Evolutionary conservation across 2,888 invertebrate species (phyloP).

Genomic region (Caenorhabditis sp.): DNA sequence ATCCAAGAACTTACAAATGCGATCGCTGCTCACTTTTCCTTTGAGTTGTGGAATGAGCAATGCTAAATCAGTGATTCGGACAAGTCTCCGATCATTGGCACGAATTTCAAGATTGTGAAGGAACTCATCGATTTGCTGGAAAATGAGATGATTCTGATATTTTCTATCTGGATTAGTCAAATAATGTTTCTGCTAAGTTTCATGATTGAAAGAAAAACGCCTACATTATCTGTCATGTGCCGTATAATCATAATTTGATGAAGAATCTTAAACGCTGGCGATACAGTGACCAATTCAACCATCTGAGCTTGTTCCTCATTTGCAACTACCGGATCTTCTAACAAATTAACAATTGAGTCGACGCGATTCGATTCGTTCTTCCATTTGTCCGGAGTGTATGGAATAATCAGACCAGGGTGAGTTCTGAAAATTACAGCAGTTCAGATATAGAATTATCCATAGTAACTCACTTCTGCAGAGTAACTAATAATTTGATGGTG

Average conservation of each 20-base stretch:
- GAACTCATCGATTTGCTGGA: background rate
- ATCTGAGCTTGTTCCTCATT: background rate
- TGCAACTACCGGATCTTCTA: slow-evolving; percentile 6
- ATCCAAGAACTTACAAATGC: slow-evolving; percentile 9
- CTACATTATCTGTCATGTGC: background rate
- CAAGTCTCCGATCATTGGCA: slow-evolving; percentile 4
- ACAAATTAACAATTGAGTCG: slow-evolving; percentile 15
- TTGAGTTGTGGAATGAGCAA: slow-evolving; percentile 9
- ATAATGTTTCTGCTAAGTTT: background rate
- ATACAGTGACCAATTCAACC: slow-evolving; percentile 8
- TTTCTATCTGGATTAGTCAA: background rate
- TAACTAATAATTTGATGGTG: slow-evolving; percentile 13
- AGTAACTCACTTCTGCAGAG: slow-evolving; percentile 7
- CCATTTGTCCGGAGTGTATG: slow-evolving; percentile 16
- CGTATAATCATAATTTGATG: background rate
- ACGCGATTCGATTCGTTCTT: slow-evolving; percentile 19
- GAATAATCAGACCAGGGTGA: slow-evolving; percentile 8
- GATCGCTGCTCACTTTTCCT: slow-evolving; percentile 4
- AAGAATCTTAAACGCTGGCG: background rate
- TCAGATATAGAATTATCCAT: background rate
- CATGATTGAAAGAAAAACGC: background rate
- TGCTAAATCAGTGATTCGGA: background rate
- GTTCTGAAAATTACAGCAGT: slow-evolving; percentile 1
- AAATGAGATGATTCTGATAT: background rate
- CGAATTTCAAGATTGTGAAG: background rate